These are phyloP conservation scores for Hylaea fasciaria DNA, from an alignment of 2,888 invertebrate genomes.

Conservation along the genomic window DNA sequence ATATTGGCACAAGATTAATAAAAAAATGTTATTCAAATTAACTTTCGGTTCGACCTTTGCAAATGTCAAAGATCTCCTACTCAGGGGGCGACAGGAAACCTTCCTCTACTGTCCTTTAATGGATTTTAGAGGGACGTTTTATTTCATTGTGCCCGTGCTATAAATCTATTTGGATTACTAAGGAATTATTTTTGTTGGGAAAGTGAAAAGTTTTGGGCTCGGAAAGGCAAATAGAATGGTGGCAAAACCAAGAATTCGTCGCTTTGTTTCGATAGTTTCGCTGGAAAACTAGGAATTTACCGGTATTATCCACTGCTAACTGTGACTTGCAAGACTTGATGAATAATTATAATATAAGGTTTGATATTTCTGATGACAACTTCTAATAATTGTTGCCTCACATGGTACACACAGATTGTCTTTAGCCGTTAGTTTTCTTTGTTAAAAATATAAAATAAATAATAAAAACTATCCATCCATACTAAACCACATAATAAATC, in stretches of 20 bases:
- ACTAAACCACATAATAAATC: too few relatives aligned
- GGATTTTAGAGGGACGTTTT: conserved; percentile 22
- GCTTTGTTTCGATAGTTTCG: not conserved
- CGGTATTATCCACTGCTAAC: too few relatives aligned
- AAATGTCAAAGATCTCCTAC: conserved; percentile 23
- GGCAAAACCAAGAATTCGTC: not conserved
- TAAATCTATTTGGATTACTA: conserved; percentile 29
- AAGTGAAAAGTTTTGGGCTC: conserved; percentile 1
- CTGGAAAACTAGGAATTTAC: too few relatives aligned
- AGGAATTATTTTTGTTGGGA: conserved; percentile 18
- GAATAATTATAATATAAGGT: too few relatives aligned
- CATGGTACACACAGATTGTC: too few relatives aligned
- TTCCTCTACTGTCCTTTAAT: conserved; percentile 21
- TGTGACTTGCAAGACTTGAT: too few relatives aligned
- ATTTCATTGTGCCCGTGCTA: conserved; percentile 20
- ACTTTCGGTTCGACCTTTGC: conserved; percentile 8
- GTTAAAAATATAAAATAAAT: too few relatives aligned
- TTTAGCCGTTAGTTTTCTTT: too few relatives aligned
- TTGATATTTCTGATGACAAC: too few relatives aligned
- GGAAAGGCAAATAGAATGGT: not conserved
- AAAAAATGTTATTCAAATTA: conserved; percentile 2
- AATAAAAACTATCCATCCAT: too few relatives aligned
- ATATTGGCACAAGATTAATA: not conserved
- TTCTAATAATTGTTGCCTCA: too few relatives aligned
- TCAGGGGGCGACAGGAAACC: conserved; percentile 16